Evolutionary conservation across 2,888 invertebrate genomes (phyloP).

Genomic region (Drosophila incognita): DNA sequence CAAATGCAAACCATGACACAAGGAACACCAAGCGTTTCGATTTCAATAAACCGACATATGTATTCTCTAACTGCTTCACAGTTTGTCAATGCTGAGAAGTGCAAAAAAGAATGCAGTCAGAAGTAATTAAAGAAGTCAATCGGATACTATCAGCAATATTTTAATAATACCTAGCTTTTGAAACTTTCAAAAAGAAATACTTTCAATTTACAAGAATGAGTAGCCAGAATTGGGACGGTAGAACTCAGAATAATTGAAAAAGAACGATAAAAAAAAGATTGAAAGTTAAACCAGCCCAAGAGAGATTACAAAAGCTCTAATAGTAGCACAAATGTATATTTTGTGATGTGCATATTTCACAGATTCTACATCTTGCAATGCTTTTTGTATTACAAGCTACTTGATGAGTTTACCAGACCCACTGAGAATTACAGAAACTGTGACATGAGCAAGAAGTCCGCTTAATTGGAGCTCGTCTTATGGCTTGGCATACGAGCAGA

Average conservation of each 20-base stretch:
- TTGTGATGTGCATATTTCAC: background rate
- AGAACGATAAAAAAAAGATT: background rate
- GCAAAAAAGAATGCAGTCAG: background rate
- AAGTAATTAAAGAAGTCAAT: background rate
- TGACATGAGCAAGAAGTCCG: constrained; percentile 40
- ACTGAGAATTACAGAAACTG: constrained; percentile 9
- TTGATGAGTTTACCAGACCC: background rate
- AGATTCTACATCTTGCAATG: background rate
- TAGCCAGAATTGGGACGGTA: background rate
- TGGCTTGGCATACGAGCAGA: constrained; percentile 20
- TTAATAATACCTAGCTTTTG: background rate
- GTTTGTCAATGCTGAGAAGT: background rate
- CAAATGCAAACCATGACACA: constrained; percentile 57
- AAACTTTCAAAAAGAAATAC: background rate
- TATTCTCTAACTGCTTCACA: constrained; percentile 29
- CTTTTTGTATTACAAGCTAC: background rate
- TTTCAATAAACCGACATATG: background rate
- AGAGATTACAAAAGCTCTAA: background rate
- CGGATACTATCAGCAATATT: background rate
- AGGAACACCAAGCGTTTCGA: constrained; percentile 3
- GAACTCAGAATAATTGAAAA: background rate
- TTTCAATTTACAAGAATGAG: background rate
- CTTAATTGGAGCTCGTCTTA: constrained; percentile 65
- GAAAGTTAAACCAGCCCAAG: background rate
- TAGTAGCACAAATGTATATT: background rate